These are phyloP conservation scores for Phortica okadai DNA, from an alignment of 2,888 invertebrate genomes.

Conservation along the genomic window DNA sequence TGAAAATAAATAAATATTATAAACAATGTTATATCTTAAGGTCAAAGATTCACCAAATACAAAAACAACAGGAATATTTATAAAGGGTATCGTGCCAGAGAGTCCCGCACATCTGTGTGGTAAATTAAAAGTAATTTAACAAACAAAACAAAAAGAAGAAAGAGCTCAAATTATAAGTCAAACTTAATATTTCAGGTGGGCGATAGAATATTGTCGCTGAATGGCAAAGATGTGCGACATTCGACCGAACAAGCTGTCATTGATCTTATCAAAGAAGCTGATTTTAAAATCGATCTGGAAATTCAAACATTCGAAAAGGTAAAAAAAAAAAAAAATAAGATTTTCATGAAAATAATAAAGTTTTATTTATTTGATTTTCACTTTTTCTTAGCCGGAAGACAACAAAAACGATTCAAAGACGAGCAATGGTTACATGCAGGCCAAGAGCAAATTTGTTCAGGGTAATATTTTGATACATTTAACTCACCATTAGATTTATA, in stretches of 20 bases:
- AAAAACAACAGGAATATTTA: slow-evolving; percentile 95
- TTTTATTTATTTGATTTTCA: neutral
- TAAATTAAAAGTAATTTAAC: slow-evolving; percentile 81
- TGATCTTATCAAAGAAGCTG: slow-evolving; percentile 93
- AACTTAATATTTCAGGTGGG: slow-evolving; percentile 63
- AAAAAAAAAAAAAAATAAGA: slow-evolving; percentile 35
- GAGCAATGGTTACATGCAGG: slow-evolving; percentile 68
- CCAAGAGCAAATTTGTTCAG: slow-evolving; percentile 62
- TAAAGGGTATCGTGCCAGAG: slow-evolving; percentile 95
- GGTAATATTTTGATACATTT: slow-evolving; percentile 44
- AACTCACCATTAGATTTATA: neutral
- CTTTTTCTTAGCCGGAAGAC: slow-evolving; percentile 40
- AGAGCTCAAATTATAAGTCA: neutral
- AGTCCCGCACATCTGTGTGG: slow-evolving; percentile 95
- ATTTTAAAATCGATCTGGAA: slow-evolving; percentile 91
- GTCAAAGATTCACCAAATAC: slow-evolving; percentile 80
- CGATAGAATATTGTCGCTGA: slow-evolving; percentile 83
- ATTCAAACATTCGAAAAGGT: slow-evolving; percentile 83
- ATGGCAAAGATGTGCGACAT: slow-evolving; percentile 91
- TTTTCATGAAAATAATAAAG: neutral
- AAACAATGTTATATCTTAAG: slow-evolving; percentile 40
- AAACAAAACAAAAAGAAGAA: neutral
- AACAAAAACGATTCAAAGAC: slow-evolving; percentile 57
- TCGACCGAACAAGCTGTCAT: slow-evolving; percentile 97
- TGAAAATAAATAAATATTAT: neutral